Evolutionary conservation across 2,888 invertebrate genomes (phyloP).

Genomic region (Alviniconcha strummeri): DNA sequence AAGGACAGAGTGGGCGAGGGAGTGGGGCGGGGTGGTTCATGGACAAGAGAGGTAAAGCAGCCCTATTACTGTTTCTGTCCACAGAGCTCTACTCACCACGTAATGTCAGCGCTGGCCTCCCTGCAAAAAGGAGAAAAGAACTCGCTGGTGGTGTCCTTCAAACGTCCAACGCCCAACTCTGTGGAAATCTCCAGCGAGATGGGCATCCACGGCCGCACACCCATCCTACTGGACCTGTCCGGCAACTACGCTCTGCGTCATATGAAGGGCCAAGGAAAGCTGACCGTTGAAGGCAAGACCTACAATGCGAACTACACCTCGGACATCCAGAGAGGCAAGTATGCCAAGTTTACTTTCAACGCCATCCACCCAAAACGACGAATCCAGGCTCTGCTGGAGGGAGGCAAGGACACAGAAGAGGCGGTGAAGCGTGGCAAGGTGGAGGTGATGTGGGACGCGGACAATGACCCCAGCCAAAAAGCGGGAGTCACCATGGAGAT

Average conservation of each 20-base stretch:
- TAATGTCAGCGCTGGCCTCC: slow-evolving; percentile 18
- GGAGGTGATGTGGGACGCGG: slow-evolving; percentile 56
- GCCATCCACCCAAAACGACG: slow-evolving; percentile 32
- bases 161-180: slow-evolving; percentile 14
- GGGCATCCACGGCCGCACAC: background rate
- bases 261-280: slow-evolving; percentile 16
- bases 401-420: slow-evolving; percentile 31
- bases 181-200: slow-evolving; percentile 24
- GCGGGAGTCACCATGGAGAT: slow-evolving; percentile 39
- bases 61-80: background rate
- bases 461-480: slow-evolving; percentile 51
- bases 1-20: background rate
- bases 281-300: slow-evolving; percentile 14
- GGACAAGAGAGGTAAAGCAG: no score
- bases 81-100: slow-evolving; percentile 7
- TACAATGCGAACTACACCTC: slow-evolving; percentile 25
- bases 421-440: slow-evolving; percentile 15
- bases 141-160: slow-evolving; percentile 30
- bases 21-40: background rate
- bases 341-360: slow-evolving; percentile 32
- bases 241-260: slow-evolving; percentile 16
- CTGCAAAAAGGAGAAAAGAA: slow-evolving; percentile 27
- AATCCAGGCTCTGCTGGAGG: slow-evolving; percentile 34
- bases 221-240: slow-evolving; percentile 23
- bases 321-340: slow-evolving; percentile 14